A percentile compares a stretch with the other conserved stretches of the same genome.
These are phyloP conservation scores for Cacoxenus indagator DNA, from an alignment of 2,888 invertebrate species.

Conservation along the genomic window DNA sequence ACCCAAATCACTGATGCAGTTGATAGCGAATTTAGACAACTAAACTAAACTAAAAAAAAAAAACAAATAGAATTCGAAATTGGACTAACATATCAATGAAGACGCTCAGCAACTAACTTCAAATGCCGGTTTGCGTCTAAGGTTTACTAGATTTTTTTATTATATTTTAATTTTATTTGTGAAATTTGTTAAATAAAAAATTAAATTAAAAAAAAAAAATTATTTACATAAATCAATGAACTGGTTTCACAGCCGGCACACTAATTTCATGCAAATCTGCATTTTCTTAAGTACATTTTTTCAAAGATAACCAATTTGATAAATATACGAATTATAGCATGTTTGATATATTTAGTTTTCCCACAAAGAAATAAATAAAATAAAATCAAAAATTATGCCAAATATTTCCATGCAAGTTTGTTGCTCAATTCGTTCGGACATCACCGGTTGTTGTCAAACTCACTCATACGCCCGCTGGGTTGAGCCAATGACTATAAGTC, in stretches of 20 bases:
- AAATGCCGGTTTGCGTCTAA: neutral
- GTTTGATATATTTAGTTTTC: neutral
- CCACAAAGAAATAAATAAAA: neutral
- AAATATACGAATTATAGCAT: slow-evolving; percentile 1
- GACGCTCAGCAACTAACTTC: neutral
- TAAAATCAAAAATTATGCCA: neutral
- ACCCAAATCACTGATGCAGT: neutral
- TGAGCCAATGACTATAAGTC: neutral
- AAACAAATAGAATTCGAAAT: neutral
- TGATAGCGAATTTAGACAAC: neutral
- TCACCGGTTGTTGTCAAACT: neutral
- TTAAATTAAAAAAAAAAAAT: neutral
- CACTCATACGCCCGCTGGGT: neutral
- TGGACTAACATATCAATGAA: neutral
- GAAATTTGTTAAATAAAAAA: neutral
- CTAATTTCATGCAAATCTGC: neutral
- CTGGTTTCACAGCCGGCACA: neutral
- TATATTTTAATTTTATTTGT: neutral
- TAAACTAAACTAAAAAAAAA: neutral
- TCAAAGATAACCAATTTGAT: neutral
- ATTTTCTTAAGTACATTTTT: neutral
- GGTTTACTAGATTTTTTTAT: neutral
- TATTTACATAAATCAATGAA: neutral
- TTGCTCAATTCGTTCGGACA: neutral
- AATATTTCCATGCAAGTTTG: neutral